These are phyloP conservation scores for Diachasma alloeum DNA, from an alignment of 1,140 invertebrate species.

Conservation along the genomic window DNA sequence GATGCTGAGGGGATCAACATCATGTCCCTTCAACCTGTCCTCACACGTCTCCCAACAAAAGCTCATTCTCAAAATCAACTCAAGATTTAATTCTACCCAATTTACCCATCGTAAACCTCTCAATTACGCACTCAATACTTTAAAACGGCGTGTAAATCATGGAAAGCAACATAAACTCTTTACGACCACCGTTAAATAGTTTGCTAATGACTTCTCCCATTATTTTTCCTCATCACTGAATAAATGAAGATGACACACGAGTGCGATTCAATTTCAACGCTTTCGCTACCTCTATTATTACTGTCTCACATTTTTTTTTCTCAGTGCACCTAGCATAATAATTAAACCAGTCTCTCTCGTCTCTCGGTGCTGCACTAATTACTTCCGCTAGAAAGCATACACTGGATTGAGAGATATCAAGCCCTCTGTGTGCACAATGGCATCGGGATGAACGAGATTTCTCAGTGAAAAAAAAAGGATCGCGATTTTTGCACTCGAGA, in stretches of 20 bases:
- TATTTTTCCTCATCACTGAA: background rate
- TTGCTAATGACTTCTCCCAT: background rate
- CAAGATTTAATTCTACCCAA: no score
- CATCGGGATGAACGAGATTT: background rate
- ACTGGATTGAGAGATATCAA: background rate
- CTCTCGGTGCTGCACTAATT: constrained; percentile 42
- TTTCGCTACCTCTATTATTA: constrained; percentile 41
- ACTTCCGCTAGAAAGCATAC: constrained; percentile 50
- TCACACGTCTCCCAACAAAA: no score
- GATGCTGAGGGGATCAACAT: no score
- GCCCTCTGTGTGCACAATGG: background rate
- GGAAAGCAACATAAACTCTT: background rate
- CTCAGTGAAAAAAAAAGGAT: background rate
- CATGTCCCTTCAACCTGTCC: no score
- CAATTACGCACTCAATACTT: background rate
- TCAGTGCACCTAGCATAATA: constrained; percentile 23
- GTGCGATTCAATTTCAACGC: constrained; percentile 48
- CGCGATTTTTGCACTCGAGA: no score
- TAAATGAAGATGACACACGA: constrained; percentile 21
- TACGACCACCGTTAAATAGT: background rate
- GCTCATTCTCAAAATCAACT: no score
- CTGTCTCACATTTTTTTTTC: constrained; percentile 34
- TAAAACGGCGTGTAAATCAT: background rate
- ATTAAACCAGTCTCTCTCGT: constrained; percentile 6
- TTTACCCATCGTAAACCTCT: no score